Evolutionary conservation across 2,888 invertebrate species (phyloP), one percentile per base, ranked within the genome.

Genomic region (Phengaris arion): DNA sequence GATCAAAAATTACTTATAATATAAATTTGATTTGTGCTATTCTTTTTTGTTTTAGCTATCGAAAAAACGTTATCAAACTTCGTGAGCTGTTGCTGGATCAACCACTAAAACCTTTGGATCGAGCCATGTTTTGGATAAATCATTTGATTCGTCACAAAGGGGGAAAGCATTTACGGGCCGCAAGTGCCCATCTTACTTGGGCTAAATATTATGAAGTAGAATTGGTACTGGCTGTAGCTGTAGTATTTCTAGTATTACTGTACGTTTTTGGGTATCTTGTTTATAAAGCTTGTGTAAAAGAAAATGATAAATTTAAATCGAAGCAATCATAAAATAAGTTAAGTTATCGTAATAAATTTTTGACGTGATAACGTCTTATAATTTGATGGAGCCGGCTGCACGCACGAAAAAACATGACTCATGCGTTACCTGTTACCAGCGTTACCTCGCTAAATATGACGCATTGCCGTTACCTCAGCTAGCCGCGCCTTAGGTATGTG

Each of bases 71-170:
- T 0, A 45, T 73, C 0, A 77, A 74, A 13, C 48, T 81, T 12
- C 78, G 77, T 1, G 13, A 70, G 0, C 2, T 77, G 10, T 75
- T 80, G 74, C 74, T n/a, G 7, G 81, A 81, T 51, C 78, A 78
- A 48, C 77, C 77, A 3, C 74, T 78, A 51, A 75, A 74, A 2
- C 76, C 80, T 1, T 52, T 81, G 46, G 79, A 80, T 15, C 74
- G 76, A 22, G 80, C 79, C 6, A 68, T 81, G 6, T 81, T 78
- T 80, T 82, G 81, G 81, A 79, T 78, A 7, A 80, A 81, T 22
- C 74, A 82, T 64, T 74, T 80, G 13, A 68, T 82, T 15, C 69
- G 79, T 6, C 77, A 80, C 75, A 72, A 76, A 9, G 77, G 77
- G 9, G 80, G 77, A 2, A 52, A 74, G 8, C 79, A 81, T 57